phyloP scores from a whole-genome alignment of 92 coral and sea anemone genomes.

The Paragorgia papillata region DNA sequence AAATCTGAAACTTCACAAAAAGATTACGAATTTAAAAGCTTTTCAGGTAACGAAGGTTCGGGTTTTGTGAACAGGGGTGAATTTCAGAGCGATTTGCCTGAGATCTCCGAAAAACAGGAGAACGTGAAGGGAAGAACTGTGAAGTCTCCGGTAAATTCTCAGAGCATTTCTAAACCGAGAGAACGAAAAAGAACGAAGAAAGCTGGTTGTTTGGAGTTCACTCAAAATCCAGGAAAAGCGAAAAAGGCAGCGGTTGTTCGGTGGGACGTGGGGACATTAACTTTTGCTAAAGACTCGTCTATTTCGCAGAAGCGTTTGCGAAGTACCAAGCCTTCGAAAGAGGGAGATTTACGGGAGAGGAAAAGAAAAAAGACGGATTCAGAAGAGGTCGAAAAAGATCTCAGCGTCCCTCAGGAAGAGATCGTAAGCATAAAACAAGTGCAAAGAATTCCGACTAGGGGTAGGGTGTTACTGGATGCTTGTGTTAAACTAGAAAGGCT shows the following conservation, averaged over 20 bases:
- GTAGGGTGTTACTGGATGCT: slow-evolving; percentile 19
- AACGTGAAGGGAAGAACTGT: background rate
- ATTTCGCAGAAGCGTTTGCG: background rate
- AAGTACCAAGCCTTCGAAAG: background rate
- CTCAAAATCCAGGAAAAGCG: background rate
- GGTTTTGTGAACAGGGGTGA: background rate
- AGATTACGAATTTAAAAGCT: background rate
- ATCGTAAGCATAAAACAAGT: background rate
- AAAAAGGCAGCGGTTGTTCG: background rate
- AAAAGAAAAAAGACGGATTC: background rate
- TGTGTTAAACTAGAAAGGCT: slow-evolving; percentile 33
- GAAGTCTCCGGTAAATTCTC: background rate
- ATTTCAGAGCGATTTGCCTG: background rate
- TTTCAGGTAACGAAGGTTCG: background rate
- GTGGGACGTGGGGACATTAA: background rate
- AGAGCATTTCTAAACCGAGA: background rate
- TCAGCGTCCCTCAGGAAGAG: background rate
- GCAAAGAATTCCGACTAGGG: background rate
- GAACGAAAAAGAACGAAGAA: slow-evolving; percentile 17
- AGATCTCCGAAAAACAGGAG: background rate
- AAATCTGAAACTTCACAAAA: slow-evolving; percentile 9
- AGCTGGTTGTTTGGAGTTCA: slow-evolving; percentile 16
- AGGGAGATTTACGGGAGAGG: background rate
- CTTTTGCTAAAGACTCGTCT: background rate
- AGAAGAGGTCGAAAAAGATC: background rate